Conservation (phyloP, 2,113 vertebrate species). For the Solenodon paradoxus region DNA sequence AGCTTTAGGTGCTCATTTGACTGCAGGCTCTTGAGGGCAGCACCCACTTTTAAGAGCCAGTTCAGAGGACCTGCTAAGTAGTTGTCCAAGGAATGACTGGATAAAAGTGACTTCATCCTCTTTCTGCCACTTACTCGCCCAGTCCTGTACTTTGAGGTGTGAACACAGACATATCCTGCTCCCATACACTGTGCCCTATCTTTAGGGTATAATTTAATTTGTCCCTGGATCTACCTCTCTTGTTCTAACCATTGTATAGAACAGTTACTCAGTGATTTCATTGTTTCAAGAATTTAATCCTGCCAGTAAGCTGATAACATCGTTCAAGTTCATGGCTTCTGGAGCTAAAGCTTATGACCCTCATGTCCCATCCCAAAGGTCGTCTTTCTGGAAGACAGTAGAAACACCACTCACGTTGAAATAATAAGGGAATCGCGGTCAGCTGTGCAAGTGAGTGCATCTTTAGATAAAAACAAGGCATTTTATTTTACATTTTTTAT, state of each 20-base stretch:
- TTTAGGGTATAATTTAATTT: not conserved
- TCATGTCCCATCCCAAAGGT: not conserved
- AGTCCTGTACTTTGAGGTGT: too few relatives aligned
- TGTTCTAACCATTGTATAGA: not conserved
- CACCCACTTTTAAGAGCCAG: not conserved
- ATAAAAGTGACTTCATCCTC: not conserved
- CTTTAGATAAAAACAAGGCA: too few relatives aligned
- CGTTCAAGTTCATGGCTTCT: not conserved
- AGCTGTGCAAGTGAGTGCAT: too few relatives aligned
- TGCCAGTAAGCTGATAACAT: not conserved
- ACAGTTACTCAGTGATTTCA: not conserved
- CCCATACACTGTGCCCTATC: not conserved
- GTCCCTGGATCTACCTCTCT: not conserved
- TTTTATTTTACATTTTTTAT: too few relatives aligned
- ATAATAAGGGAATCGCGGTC: not conserved
- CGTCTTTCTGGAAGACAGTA: not conserved
- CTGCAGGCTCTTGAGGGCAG: not conserved
- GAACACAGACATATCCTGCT: fast-evolving
- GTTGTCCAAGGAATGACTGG: not conserved
- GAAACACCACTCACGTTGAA: not conserved
- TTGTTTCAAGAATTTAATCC: not conserved
- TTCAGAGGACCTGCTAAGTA: not conserved
- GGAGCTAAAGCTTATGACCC: not conserved
- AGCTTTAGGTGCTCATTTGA: not conserved
- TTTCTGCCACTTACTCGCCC: fast-evolving